Base-by-base conservation (phyloP, 2,888 invertebrate species). In the Mesorhabditis belari region DNA sequence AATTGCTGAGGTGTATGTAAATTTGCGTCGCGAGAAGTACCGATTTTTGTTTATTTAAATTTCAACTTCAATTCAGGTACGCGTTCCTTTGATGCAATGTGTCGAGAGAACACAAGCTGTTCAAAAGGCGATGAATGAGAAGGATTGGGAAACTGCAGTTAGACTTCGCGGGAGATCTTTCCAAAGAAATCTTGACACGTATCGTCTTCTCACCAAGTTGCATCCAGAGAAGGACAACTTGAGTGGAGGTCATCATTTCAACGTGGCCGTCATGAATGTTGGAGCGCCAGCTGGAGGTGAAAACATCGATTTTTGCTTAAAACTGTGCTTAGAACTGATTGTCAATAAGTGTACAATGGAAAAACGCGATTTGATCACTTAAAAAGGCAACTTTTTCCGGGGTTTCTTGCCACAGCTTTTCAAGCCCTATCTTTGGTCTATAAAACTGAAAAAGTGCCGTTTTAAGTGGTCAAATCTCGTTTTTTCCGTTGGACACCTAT, bases 241-340 rank as follows among this genome's bases (percentile, higher is more conserved):
- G 9, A 75, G 76, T 4, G 77, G 66, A 55, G 80, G 79, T 12
- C 69, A 73, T 50, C 61, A 67, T 27, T 80, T 74, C 70, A 76
- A 74, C 27, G 69, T 77, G 68, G 96, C 88, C 24, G 89, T 98
- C 52, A 90, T 98, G 89, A 94, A 95, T 82, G 89, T 96, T 69
- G 98, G 98, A 65, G 95, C 98, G 23, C 98, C 98, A 0, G 92
- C 95, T 53, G 96, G 98, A 83, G 98, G 96, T 73, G 4, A 24
- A 9, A 9, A n/a, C 4, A 19, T 12, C 2, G 4, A 17, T 44
- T 57, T 24, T 17, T 29, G 62, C 5, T 61, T 50, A 9, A 60
- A 12, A 60, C 23, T 62, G 19, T 6, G 26, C 21, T n/a, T n/a
- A n/a, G n/a, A n/a, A n/a, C n/a, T n/a, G n/a, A n/a, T n/a, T n/a